phyloP scores from a whole-genome alignment of 1,140 invertebrate genomes.

The Drosophila nikananu region DNA sequence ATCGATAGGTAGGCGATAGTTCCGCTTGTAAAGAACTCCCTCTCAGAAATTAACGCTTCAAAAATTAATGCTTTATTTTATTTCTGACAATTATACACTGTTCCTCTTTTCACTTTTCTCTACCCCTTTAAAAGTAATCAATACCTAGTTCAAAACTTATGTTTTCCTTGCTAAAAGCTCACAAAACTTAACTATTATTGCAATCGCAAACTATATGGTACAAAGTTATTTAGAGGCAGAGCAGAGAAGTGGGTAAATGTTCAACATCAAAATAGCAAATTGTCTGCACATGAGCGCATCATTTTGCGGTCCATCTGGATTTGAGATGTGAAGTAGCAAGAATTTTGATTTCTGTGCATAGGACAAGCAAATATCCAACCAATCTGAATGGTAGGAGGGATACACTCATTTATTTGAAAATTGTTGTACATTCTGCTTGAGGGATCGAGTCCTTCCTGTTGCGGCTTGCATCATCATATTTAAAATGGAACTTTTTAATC shows the following conservation, averaged over 20 bases:
- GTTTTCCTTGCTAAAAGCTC: background rate
- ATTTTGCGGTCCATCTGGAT: constrained; percentile 23
- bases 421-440: background rate
- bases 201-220: background rate
- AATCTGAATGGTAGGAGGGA: background rate
- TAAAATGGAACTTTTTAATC: constrained; percentile 42
- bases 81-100: too few relatives aligned
- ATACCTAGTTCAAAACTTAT: background rate
- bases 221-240: background rate
- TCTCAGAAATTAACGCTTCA: too few relatives aligned
- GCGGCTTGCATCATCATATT: constrained; percentile 41
- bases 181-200: background rate
- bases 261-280: background rate
- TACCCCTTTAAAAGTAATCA: background rate
- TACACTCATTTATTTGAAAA: constrained; percentile 19
- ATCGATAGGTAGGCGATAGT: too few relatives aligned
- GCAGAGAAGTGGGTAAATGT: background rate
- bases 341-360: background rate
- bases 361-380: background rate
- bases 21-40: too few relatives aligned
- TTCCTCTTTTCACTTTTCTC: too few relatives aligned
- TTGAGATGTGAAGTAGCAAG: constrained; percentile 16
- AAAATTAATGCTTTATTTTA: too few relatives aligned
- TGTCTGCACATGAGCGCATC: constrained; percentile 28
- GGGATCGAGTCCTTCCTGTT: constrained; percentile 13